A percentile compares a stretch with the other conserved stretches of the same genome.
Evolutionary conservation across 2,113 vertebrate species (phyloP).

Genomic region (Arvicanthis niloticus): DNA sequence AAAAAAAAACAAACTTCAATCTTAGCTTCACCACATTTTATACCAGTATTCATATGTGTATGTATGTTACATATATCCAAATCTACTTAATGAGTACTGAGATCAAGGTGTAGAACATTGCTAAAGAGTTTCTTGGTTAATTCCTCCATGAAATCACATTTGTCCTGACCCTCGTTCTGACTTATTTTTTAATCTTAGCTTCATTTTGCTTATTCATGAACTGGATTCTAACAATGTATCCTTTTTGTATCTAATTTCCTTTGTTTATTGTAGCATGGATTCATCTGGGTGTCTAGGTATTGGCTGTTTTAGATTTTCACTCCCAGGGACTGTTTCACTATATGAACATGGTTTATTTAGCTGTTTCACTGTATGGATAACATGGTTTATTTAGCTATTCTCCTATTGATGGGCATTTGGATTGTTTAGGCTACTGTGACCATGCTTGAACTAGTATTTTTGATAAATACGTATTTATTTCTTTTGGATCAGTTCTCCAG

Average conservation of each 20-base stretch:
- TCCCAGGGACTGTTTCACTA: background rate
- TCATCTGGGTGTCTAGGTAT: background rate
- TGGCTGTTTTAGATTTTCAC: background rate
- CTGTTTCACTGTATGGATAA: too few species aligned
- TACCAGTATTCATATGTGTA: background rate
- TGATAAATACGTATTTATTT: background rate
- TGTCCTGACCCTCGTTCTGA: background rate
- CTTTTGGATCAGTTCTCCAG: background rate
- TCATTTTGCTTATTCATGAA: conserved; percentile 8
- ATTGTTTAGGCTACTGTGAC: background rate
- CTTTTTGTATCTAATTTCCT: background rate
- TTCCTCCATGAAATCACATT: background rate
- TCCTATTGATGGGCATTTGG: background rate
- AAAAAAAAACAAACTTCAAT: background rate
- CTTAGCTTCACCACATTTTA: conserved; percentile 26
- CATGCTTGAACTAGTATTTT: background rate
- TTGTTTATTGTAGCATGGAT: background rate
- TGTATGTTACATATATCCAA: background rate
- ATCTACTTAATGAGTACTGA: background rate
- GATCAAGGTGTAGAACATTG: background rate
- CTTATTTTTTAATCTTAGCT: background rate
- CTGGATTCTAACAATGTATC: background rate
- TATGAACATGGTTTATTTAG: background rate
- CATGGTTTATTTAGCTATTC: background rate
- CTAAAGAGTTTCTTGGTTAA: background rate